Evolutionary conservation across 2,888 invertebrate species (phyloP), one percentile per base, ranked within the genome.

Genomic region (Ferrisia virgata): DNA sequence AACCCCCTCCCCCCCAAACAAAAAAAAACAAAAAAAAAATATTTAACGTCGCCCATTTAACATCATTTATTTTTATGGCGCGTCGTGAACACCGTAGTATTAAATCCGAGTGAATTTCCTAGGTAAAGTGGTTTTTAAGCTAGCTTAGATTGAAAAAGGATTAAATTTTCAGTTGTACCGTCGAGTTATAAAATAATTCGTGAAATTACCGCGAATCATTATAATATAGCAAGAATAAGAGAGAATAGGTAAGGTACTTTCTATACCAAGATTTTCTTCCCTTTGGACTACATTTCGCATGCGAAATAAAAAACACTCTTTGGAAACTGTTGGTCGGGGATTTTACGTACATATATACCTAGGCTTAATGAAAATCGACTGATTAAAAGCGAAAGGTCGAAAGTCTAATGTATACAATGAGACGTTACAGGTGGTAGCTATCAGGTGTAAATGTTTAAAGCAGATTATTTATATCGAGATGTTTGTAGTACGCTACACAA

Each of bases 51-150:
- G 33, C 22, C 72, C 72, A 72, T 72, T 72, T 33, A 72, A 72
- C 72, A 72, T 72, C 22, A 72, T 72, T 72, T 72, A 72, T 72
- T 72, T 72, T 72, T 33, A 72, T 72, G n/a, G 33, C 72, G 72
- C 33, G 33, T 33, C 72, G 72, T 33, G 72, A 64, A 33, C 72
- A 33, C 72, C 31, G 72, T 13, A n/a, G n/a, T n/a, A n/a, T 72
- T 72, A 72, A 72, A 72, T 31, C 72, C 72, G 18, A 33, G 33
- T 33, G 33, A 72, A 72, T 33, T 33, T 72, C 36, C 72, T 72
- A n/a, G 72, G 33, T 33, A 72, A 72, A 72, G 72, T 72, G 72
- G 33, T 72, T 72, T 72, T 31, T 72, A 33, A 72, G 72, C 33
- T 72, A 8, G 33, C 33, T 72, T 72, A 72, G 72, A 72, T 72